phyloP scores from a whole-genome alignment of 2,888 invertebrate species.

The Aspidiotus rigidus region DNA sequence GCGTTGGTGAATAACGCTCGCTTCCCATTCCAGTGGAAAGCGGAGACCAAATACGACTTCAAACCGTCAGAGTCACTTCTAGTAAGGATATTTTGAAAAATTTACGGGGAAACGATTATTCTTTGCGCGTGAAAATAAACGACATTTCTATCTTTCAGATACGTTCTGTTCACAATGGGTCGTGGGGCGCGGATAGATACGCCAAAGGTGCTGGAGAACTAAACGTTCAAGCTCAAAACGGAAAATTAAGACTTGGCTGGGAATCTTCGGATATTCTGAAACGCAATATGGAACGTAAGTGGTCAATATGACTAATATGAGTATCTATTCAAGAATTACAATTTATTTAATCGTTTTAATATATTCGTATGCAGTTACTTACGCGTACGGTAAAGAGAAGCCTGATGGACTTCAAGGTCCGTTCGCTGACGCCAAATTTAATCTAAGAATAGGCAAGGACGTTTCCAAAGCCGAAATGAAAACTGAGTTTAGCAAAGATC shows the following conservation, averaged over 20 bases:
- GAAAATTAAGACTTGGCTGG: constrained; percentile 15
- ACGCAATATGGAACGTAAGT: constrained; percentile 16
- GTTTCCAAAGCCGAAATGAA: constrained; percentile 14
- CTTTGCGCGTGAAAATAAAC: too few relatives aligned
- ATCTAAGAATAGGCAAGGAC: constrained; percentile 16
- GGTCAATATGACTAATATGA: background rate
- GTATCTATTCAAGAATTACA: background rate
- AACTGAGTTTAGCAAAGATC: constrained; percentile 24
- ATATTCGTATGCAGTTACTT: constrained; percentile 10
- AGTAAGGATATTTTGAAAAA: constrained; percentile 9
- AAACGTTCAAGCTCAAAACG: constrained; percentile 8
- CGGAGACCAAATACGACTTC: constrained; percentile 6
- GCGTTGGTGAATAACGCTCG: constrained; percentile 5
- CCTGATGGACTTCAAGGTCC: constrained; percentile 15
- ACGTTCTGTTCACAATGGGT: background rate
- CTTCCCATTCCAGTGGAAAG: constrained; percentile 10
- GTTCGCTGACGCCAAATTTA: background rate
- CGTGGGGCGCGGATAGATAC: constrained; percentile 10
- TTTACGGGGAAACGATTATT: background rate
- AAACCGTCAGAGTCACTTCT: background rate
- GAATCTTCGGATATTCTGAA: constrained; percentile 17
- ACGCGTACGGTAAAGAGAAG: constrained; percentile 10
- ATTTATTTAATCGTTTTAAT: background rate
- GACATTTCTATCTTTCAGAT: background rate
- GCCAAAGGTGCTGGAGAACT: constrained; percentile 11